A percentile compares a stretch with the other conserved stretches of the same genome.
Evolutionary conservation across 2,113 vertebrate genomes (phyloP).

Genomic region (Aptenodytes patagonicus): DNA sequence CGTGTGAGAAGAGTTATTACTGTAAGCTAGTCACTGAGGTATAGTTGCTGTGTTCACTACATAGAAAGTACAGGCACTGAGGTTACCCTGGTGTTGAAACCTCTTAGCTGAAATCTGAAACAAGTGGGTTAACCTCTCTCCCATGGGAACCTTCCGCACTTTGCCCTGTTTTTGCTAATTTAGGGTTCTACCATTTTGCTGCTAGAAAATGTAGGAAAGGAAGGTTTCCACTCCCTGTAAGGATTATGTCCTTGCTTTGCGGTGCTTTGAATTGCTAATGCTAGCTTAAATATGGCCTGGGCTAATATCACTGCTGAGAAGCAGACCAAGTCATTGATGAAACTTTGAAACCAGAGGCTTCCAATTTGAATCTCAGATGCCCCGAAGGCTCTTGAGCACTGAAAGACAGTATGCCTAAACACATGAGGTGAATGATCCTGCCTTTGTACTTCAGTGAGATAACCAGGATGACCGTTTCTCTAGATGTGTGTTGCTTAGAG

Average conservation of each 20-base stretch:
- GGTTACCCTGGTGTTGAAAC: background rate
- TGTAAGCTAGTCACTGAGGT: background rate
- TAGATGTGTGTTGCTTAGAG: background rate
- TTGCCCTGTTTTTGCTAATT: background rate
- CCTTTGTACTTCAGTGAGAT: background rate
- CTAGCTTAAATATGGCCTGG: background rate
- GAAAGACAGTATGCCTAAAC: background rate
- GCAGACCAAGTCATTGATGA: background rate
- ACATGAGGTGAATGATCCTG: background rate
- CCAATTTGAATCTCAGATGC: background rate
- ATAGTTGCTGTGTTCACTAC: background rate
- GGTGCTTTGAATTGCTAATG: background rate
- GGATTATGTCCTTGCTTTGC: background rate
- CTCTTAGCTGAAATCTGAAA: background rate
- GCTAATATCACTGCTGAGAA: background rate
- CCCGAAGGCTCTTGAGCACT: background rate
- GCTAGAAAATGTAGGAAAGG: background rate
- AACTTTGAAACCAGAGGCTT: background rate
- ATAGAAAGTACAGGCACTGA: background rate
- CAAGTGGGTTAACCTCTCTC: background rate
- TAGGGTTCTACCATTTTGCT: background rate
- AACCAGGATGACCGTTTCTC: background rate
- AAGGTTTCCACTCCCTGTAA: background rate
- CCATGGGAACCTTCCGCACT: background rate
- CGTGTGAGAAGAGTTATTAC: background rate